phyloP scores from a whole-genome alignment of 2,113 vertebrate genomes.

The Anthoscopus minutus region DNA sequence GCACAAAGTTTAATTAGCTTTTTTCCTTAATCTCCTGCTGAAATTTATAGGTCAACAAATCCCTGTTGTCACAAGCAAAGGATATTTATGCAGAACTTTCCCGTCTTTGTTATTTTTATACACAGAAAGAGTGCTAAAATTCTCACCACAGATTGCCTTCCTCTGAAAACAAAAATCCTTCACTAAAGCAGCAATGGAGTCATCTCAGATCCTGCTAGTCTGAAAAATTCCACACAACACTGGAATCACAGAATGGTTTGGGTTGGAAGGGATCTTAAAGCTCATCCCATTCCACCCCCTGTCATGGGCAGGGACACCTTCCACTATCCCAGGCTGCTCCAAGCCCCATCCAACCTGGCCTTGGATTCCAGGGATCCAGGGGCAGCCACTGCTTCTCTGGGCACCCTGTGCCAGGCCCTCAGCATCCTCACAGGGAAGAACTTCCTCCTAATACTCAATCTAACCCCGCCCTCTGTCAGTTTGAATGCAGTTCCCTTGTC shows the following conservation, averaged over 20 bases:
- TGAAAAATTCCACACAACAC: not conserved
- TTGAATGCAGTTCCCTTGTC: not conserved
- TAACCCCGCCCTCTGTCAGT: not conserved
- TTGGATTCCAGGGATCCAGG: not conserved
- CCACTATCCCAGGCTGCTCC: not conserved
- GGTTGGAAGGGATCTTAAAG: not conserved
- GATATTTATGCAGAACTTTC: not conserved
- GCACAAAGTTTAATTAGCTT: not conserved
- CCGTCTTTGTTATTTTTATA: not conserved
- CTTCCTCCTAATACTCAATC: too few species aligned
- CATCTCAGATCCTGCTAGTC: not conserved
- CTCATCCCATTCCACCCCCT: not conserved
- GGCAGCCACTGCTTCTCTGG: not conserved
- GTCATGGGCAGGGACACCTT: not conserved
- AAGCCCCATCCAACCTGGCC: fast-evolving
- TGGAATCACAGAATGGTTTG: not conserved
- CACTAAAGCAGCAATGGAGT: not conserved
- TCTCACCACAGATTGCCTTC: not conserved
- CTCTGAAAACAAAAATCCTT: not conserved
- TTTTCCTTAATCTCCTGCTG: not conserved
- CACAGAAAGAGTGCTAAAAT: not conserved
- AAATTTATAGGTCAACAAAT: not conserved
- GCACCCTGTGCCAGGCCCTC: not conserved
- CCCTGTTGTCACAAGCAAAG: not conserved
- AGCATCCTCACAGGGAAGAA: not conserved